Conservation (phyloP, 2,888 invertebrate genomes). For the Diogma glabrata region DNA sequence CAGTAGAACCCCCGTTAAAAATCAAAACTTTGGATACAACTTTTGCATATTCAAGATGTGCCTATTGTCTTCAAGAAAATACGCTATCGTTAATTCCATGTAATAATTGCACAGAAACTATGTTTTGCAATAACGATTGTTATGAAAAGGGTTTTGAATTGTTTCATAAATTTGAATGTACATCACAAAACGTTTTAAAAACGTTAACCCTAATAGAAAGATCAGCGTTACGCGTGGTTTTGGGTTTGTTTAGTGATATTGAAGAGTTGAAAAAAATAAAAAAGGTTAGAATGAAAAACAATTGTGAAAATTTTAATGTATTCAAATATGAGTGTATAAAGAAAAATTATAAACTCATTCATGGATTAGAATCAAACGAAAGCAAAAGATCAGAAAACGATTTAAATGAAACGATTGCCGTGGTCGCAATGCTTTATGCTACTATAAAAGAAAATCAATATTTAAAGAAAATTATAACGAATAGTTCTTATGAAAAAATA, state of each 20-base stretch:
- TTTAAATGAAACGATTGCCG: conserved; percentile 56
- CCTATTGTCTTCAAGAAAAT: conserved; percentile 33
- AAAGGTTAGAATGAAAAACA: too few species aligned
- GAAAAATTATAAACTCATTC: conserved; percentile 46
- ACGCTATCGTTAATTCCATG: conserved; percentile 34
- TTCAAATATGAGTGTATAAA: conserved; percentile 29
- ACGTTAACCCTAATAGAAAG: conserved; percentile 53
- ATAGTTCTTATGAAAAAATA: conserved; percentile 33
- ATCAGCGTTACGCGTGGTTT: conserved; percentile 50
- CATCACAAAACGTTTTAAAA: conserved; percentile 48
- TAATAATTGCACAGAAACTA: conserved; percentile 31
- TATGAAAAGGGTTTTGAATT: conserved; percentile 44
- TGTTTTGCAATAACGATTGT: conserved; percentile 34
- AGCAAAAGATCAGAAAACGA: conserved; percentile 52
- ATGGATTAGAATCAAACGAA: conserved; percentile 57
- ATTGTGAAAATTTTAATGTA: conserved; percentile 22
- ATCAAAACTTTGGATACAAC: conserved; percentile 46
- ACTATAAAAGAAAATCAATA: conserved; percentile 45
- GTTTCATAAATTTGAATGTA: conserved; percentile 71
- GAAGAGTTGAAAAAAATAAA: conserved; percentile 33
- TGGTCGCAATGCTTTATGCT: conserved; percentile 50
- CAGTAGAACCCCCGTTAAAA: too few species aligned
- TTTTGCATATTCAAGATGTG: conserved; percentile 35
- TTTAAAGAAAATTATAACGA: conserved; percentile 35
- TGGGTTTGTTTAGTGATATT: conserved; percentile 30